Conservation (phyloP, 2,113 vertebrate species). For the Psittacara wagleri region DNA sequence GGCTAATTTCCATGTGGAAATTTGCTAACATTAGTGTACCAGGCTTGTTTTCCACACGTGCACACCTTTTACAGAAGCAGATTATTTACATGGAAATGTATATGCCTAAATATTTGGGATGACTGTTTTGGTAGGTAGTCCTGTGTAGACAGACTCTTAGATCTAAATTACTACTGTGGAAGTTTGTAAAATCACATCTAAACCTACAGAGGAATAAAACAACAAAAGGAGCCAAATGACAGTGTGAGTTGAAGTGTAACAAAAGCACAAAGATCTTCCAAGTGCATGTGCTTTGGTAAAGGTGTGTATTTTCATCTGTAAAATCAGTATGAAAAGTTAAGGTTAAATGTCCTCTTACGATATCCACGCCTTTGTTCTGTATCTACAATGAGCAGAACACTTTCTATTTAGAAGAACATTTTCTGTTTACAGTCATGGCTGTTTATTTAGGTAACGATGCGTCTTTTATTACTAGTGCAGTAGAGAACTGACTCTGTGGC, state of each 20-base stretch:
- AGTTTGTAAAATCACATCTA: background rate
- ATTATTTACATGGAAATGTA: background rate
- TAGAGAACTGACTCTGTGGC: background rate
- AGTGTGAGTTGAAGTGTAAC: background rate
- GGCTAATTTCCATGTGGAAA: background rate
- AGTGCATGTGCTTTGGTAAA: background rate
- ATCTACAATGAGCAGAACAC: background rate
- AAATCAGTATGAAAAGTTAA: background rate
- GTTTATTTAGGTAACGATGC: background rate
- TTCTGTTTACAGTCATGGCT: background rate
- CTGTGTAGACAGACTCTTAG: background rate
- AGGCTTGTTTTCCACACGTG: background rate
- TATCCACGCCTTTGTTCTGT: background rate
- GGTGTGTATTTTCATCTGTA: background rate
- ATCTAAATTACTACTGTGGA: background rate
- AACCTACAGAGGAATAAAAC: background rate
- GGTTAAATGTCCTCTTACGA: background rate
- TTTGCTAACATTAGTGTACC: background rate
- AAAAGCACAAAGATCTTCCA: background rate
- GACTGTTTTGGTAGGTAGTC: background rate
- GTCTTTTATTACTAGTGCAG: background rate
- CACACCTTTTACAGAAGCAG: background rate
- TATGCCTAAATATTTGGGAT: background rate
- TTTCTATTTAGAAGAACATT: background rate
- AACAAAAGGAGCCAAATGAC: background rate